A percentile compares a stretch with the other conserved stretches of the same genome.
Conservation (phyloP, 92 coral and sea anemone species). For the Epizoanthus ramosus region DNA sequence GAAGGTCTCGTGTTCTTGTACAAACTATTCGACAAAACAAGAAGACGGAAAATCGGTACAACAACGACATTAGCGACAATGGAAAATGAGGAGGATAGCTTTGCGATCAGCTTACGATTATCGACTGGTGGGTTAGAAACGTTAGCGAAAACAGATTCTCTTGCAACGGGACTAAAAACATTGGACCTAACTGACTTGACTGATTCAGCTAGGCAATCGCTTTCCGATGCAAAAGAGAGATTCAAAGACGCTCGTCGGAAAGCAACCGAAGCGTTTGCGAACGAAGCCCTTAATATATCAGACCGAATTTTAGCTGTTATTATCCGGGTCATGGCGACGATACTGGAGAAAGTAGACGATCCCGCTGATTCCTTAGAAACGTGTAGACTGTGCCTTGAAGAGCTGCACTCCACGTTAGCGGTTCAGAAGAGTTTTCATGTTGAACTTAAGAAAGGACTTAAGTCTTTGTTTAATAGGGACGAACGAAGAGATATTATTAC, state of each 20-base stretch:
- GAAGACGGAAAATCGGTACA: background rate
- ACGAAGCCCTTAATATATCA: background rate
- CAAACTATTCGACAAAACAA: constrained; percentile 15
- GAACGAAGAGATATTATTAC: background rate
- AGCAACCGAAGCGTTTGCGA: constrained; percentile 50
- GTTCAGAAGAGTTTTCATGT: no score
- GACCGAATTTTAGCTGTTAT: constrained; percentile 33
- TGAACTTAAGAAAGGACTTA: no score
- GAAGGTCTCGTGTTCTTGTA: constrained; percentile 31
- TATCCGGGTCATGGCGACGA: constrained; percentile 47
- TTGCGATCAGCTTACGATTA: background rate
- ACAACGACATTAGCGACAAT: background rate
- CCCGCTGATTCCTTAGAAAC: constrained; percentile 44
- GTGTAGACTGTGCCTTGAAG: constrained; percentile 21
- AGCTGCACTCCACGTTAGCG: no score
- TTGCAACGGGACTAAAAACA: background rate
- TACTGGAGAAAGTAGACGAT: constrained; percentile 44
- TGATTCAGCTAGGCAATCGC: constrained; percentile 6
- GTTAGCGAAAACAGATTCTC: background rate
- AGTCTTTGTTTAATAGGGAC: no score
- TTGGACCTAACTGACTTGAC: constrained; percentile 9
- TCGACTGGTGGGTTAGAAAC: background rate
- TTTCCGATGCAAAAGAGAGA: constrained; percentile 46
- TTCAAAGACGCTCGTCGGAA: constrained; percentile 35
- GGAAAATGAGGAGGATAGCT: background rate